phyloP scores from a whole-genome alignment of 2,888 invertebrate species.

The Drosophila longiperda region DNA sequence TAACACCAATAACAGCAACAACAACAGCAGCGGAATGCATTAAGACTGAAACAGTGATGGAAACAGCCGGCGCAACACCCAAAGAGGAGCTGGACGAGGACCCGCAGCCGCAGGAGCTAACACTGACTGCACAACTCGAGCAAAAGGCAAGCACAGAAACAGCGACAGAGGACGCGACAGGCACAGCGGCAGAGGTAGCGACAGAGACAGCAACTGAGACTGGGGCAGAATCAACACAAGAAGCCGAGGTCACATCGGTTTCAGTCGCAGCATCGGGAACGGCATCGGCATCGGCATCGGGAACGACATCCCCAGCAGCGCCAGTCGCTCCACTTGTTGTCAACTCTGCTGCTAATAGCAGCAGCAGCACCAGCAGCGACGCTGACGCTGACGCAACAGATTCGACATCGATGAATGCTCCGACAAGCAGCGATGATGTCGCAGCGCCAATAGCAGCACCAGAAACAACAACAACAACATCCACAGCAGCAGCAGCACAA shows the following conservation, averaged over 20 bases:
- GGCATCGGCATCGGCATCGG: slow-evolving; percentile 22
- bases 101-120: slow-evolving; percentile 9
- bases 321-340: slow-evolving; percentile 71
- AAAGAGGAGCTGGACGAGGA: slow-evolving; percentile 35
- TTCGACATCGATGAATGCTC: slow-evolving; percentile 45
- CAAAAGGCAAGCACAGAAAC: slow-evolving; percentile 4
- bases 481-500: slow-evolving; percentile 28
- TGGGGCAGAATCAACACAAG: slow-evolving; percentile 19
- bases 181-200: slow-evolving; percentile 14
- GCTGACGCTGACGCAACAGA: slow-evolving; percentile 64
- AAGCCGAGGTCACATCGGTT: slow-evolving; percentile 30
- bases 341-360: slow-evolving; percentile 47
- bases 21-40: slow-evolving; percentile 32
- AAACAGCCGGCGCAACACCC: slow-evolving; percentile 34
- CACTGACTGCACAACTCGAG: slow-evolving; percentile 22
- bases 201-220: slow-evolving; percentile 12
- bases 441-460: slow-evolving; percentile 39
- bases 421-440: slow-evolving; percentile 36
- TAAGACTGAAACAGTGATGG: slow-evolving; percentile 46
- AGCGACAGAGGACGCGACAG: background rate
- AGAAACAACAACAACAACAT: slow-evolving; percentile 24
- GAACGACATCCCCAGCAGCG: slow-evolving; percentile 36
- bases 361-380: slow-evolving; percentile 6
- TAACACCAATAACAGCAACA: slow-evolving; percentile 10
- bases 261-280: slow-evolving; percentile 20